Percentiles rank a stretch among this genome's conserved stretches.
These are phyloP conservation scores for Hyperoodon ampullatus DNA, from an alignment of 2,113 vertebrate genomes.

Conservation along the genomic window DNA sequence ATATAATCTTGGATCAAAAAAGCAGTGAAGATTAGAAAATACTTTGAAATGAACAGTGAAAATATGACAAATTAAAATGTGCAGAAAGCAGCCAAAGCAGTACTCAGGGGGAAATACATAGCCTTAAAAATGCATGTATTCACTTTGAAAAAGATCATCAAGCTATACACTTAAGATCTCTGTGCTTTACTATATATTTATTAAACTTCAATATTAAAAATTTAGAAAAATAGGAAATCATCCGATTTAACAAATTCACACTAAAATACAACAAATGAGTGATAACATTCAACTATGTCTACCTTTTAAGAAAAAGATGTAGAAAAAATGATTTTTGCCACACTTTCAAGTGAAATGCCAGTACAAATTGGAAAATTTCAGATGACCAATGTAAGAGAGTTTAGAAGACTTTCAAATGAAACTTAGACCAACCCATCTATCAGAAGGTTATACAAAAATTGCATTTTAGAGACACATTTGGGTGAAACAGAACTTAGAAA, in stretches of 20 bases:
- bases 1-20: background rate
- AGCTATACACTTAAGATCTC: background rate
- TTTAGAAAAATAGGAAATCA: background rate
- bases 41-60: background rate
- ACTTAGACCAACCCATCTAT: background rate
- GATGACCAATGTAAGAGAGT: background rate
- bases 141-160: background rate
- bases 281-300: background rate
- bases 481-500: conserved; percentile 21
- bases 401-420: background rate
- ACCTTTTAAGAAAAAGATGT: background rate
- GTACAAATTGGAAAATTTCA: background rate
- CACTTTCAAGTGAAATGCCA: background rate
- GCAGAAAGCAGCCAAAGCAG: background rate
- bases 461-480: background rate
- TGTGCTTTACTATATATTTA: background rate
- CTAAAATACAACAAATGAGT: background rate
- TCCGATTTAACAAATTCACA: background rate
- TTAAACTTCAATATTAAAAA: background rate
- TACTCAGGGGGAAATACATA: background rate
- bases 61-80: background rate
- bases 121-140: background rate
- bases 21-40: background rate
- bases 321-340: background rate
- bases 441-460: background rate